Conservation (phyloP, 2,113 vertebrate genomes). For the Eclectus roratus region DNA sequence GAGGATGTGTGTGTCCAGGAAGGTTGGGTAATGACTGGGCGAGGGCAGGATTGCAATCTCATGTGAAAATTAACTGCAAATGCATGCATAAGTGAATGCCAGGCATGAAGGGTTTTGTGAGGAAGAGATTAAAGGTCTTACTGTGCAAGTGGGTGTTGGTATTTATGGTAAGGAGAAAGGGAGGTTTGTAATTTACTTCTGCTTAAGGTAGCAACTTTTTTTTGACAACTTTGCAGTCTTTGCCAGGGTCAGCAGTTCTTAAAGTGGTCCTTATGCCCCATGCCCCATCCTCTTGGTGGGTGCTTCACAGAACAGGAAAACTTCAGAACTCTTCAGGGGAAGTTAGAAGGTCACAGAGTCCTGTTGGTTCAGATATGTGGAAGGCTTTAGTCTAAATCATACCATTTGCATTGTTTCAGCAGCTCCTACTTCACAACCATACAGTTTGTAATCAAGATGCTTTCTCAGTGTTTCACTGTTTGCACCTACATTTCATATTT, state of each 20-base stretch:
- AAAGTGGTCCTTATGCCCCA: neutral
- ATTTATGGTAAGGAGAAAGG: conserved; percentile 11
- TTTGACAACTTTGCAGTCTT: neutral
- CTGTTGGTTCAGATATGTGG: conserved; percentile 12
- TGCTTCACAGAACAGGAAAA: neutral
- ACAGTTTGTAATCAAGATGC: neutral
- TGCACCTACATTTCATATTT: neutral
- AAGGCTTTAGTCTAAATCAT: neutral
- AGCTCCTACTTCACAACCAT: neutral
- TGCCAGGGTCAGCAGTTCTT: neutral
- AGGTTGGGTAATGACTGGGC: neutral
- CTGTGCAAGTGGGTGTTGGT: conserved; percentile 19
- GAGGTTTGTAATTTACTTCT: conserved; percentile 14
- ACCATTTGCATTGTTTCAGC: neutral
- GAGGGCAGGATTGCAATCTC: neutral
- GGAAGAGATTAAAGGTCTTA: conserved; percentile 7
- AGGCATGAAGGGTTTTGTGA: conserved; percentile 12
- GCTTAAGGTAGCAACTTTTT: neutral
- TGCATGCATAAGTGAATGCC: neutral
- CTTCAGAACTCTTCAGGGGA: neutral
- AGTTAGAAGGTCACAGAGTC: neutral
- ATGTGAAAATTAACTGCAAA: conserved; percentile 29
- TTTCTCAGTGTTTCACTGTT: neutral
- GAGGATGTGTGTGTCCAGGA: neutral
- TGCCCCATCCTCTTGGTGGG: neutral